Conservation (phyloP, 2,888 invertebrate species). For the Slavum lentiscoides region DNA sequence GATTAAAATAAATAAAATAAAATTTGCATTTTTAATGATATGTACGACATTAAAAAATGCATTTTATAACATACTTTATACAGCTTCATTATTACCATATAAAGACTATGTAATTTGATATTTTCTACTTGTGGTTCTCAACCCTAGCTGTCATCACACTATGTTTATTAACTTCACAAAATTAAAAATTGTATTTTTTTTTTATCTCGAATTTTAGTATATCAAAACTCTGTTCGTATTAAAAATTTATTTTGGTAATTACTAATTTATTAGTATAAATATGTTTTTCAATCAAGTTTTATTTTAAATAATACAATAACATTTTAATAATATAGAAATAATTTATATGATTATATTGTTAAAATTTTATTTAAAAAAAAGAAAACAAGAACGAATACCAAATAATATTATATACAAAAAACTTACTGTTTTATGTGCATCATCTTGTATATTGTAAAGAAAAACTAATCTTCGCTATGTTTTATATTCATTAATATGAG, state of each 20-base stretch:
- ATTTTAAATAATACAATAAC: no score
- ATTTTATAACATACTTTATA: not conserved
- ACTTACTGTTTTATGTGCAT: slow-evolving; percentile 27
- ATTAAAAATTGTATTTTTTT: not conserved
- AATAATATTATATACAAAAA: not conserved
- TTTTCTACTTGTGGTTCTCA: slow-evolving; percentile 7
- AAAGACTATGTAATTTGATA: slow-evolving; percentile 27
- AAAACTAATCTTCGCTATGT: not conserved
- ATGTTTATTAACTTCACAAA: not conserved
- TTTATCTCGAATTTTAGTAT: no score
- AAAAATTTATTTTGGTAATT: no score
- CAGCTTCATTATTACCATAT: not conserved
- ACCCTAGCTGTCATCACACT: not conserved
- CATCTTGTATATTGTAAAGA: slow-evolving; percentile 10
- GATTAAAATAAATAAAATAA: not conserved
- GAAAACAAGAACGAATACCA: not conserved
- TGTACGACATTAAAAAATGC: not conserved
- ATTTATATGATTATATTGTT: not conserved
- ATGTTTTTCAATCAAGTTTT: no score
- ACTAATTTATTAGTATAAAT: no score
- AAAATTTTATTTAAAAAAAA: not conserved
- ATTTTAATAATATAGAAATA: no score
- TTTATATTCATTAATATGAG: not conserved
- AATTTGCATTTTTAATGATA: not conserved
- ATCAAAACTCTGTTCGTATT: no score